Percentiles rank a stretch among this genome's conserved stretches.
These are phyloP conservation scores for Poecile montanus DNA, from an alignment of 2,797 vertebrate genomes.

Conservation along the genomic window DNA sequence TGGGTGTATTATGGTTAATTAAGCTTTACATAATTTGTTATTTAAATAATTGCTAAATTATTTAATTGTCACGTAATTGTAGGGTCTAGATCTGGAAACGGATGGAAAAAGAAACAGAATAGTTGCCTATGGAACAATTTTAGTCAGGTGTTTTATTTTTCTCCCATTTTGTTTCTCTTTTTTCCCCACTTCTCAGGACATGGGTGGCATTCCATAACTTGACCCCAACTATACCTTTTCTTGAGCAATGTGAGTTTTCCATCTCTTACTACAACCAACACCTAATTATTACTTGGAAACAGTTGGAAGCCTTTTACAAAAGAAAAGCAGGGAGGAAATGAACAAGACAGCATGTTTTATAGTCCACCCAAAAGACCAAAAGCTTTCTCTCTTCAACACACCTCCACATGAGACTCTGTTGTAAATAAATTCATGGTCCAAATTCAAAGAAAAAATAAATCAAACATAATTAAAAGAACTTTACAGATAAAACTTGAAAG, in stretches of 20 bases:
- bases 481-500: neutral
- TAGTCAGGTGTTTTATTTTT: neutral
- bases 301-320: neutral
- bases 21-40: slow-evolving; percentile 23
- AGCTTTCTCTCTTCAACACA: neutral
- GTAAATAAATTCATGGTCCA: neutral
- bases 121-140: neutral
- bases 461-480: neutral
- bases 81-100: neutral
- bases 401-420: neutral
- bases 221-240: neutral
- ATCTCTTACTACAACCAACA: neutral
- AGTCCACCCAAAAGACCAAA: neutral
- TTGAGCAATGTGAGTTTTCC: neutral
- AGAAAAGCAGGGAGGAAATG: neutral
- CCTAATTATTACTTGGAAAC: neutral
- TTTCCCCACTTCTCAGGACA: neutral
- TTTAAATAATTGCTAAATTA: slow-evolving; percentile 39
- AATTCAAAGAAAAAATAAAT: neutral
- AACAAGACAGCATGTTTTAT: neutral
- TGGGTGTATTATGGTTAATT: slow-evolving; percentile 12
- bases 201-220: neutral
- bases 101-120: neutral
- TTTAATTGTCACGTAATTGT: slow-evolving; percentile 3
- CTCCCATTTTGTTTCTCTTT: neutral